Evolutionary conservation across 2,113 vertebrate genomes (phyloP).

Genomic region (Alethe castanea): DNA sequence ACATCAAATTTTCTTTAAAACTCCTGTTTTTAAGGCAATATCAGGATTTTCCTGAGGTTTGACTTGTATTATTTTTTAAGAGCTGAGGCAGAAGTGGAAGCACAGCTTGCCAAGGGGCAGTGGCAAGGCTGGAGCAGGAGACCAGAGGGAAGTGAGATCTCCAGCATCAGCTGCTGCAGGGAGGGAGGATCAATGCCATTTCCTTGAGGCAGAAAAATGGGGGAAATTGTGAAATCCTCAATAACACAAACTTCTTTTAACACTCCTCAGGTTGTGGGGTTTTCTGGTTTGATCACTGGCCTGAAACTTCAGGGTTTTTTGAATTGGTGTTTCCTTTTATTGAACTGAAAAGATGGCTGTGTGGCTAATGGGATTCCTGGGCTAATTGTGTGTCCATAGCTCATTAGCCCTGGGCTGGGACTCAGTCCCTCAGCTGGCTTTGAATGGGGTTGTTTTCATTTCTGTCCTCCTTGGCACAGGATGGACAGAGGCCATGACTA

Average conservation of each 20-base stretch:
- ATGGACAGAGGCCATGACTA: background rate
- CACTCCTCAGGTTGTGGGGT: background rate
- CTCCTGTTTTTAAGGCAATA: background rate
- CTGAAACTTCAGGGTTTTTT: background rate
- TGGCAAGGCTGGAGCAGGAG: background rate
- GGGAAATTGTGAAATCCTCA: background rate
- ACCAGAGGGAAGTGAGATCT: background rate
- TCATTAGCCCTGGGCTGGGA: background rate
- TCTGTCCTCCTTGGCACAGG: background rate
- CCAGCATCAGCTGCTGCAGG: background rate
- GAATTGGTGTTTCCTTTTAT: background rate
- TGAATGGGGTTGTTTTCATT: background rate
- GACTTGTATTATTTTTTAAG: background rate
- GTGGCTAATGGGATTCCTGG: background rate
- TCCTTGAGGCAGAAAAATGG: background rate
- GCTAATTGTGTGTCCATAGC: background rate
- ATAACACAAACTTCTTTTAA: background rate
- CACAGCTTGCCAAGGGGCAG: rapidly evolving
- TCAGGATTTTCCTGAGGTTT: background rate
- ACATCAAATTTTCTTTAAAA: background rate
- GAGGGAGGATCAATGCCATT: background rate
- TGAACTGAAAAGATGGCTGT: background rate
- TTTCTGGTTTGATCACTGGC: background rate
- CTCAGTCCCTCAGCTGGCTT: background rate
- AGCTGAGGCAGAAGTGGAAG: background rate